Evolutionary conservation across 2,113 vertebrate species (phyloP).

Genomic region (Halcyon malimbica): DNA sequence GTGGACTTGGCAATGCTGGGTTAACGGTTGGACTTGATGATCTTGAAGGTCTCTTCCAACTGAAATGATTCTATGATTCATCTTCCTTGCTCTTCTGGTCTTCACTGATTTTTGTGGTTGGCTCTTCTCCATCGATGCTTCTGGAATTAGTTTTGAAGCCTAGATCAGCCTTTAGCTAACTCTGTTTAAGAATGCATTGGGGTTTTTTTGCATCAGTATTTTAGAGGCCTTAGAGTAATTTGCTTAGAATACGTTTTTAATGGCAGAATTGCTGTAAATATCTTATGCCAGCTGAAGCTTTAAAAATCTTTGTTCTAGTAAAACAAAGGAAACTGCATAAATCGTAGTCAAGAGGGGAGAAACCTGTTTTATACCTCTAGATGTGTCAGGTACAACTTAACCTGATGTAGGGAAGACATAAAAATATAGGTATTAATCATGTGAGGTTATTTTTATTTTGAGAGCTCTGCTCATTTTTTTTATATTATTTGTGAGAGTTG

Average conservation of each 20-base stretch:
- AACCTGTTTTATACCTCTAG: neutral
- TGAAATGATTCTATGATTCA: neutral
- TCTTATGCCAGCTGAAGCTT: neutral
- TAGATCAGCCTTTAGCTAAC: neutral
- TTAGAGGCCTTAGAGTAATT: neutral
- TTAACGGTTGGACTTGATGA: too few relatives aligned
- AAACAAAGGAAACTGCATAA: neutral
- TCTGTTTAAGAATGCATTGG: neutral
- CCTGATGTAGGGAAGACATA: neutral
- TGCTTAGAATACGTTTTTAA: constrained; percentile 13
- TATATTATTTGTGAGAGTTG: neutral
- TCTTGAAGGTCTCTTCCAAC: too few relatives aligned
- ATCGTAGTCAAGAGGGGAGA: neutral
- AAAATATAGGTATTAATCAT: neutral
- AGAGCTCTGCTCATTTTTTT: neutral
- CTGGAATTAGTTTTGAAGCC: neutral
- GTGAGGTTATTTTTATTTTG: neutral
- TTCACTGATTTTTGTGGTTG: neutral
- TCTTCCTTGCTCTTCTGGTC: neutral
- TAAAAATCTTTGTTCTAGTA: neutral
- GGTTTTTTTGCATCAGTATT: neutral
- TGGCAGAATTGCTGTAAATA: constrained; percentile 19
- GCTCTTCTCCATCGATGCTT: neutral
- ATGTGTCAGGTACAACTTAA: neutral
- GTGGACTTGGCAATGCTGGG: too few relatives aligned